phyloP scores from a whole-genome alignment of 2,888 invertebrate species.

The Pomacea canaliculata region DNA sequence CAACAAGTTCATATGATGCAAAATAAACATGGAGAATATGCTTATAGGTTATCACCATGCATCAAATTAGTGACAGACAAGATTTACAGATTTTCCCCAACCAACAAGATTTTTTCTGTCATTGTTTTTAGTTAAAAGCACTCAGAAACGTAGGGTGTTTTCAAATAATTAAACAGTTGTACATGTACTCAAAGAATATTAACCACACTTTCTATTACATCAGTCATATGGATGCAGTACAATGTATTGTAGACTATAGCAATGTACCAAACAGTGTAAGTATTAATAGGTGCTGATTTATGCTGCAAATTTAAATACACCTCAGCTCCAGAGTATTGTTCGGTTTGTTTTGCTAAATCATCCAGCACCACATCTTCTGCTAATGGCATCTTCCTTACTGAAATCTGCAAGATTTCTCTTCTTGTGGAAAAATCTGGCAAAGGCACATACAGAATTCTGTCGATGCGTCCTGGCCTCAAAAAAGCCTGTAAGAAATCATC shows the following conservation, averaged over 20 bases:
- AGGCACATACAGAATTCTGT: constrained; percentile 92
- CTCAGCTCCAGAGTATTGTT: constrained; percentile 94
- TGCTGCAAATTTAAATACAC: constrained; percentile 30
- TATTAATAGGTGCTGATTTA: not conserved
- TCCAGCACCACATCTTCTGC: constrained; percentile 75
- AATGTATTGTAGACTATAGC: not conserved
- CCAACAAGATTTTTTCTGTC: no score
- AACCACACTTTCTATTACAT: no score
- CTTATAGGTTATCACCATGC: no score
- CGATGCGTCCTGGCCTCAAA: constrained; percentile 90
- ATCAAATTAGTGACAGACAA: no score
- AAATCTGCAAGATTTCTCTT: constrained; percentile 84
- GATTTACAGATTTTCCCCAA: no score
- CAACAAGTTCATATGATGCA: no score
- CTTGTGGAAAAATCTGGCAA: constrained; percentile 87
- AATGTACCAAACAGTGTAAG: not conserved
- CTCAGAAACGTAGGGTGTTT: no score
- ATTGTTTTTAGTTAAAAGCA: no score
- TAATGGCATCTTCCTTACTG: constrained; percentile 81
- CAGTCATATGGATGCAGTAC: no score
- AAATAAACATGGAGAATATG: no score
- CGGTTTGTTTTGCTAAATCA: constrained; percentile 78
- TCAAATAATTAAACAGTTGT: no score
- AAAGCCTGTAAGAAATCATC: constrained; percentile 76
- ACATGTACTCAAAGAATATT: no score